phyloP scores from a whole-genome alignment of 2,113 vertebrate genomes.

The Myiozetetes cayanensis region DNA sequence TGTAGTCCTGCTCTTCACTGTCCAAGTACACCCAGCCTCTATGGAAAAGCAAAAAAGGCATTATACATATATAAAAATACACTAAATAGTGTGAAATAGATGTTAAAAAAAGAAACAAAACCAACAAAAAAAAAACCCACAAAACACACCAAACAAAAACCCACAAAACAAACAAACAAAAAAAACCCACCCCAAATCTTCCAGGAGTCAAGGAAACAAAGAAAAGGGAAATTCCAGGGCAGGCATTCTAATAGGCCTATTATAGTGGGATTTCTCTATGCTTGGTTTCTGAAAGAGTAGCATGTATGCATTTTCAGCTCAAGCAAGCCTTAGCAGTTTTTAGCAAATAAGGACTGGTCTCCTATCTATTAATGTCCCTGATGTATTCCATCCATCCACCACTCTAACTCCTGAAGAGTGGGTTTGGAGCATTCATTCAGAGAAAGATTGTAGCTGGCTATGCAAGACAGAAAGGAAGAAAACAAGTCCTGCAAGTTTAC shows the following conservation, averaged over 20 bases:
- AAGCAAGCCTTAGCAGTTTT: not conserved
- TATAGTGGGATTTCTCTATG: not conserved
- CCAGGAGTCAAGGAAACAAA: not conserved
- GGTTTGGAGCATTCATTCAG: not conserved
- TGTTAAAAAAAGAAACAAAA: not conserved
- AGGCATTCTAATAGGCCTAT: not conserved
- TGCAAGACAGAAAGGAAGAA: not conserved
- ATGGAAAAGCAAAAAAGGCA: not conserved
- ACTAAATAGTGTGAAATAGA: not conserved
- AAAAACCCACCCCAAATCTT: not conserved
- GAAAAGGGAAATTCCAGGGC: not conserved
- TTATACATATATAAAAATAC: not conserved
- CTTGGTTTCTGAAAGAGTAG: not conserved
- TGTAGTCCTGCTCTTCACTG: not conserved
- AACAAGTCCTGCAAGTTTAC: not conserved
- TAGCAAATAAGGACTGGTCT: not conserved
- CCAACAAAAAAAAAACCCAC: too few species aligned
- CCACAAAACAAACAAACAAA: too few species aligned
- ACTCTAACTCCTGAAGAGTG: not conserved
- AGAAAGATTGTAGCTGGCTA: not conserved
- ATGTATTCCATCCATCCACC: not conserved
- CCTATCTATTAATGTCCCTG: not conserved
- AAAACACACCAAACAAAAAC: too few species aligned
- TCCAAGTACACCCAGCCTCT: not conserved
- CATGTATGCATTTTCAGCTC: not conserved